A percentile compares a stretch with the other conserved stretches of the same genome.
These are phyloP conservation scores for Dolichoris vasculosae DNA, from an alignment of 1,140 invertebrate species.

Conservation along the genomic window DNA sequence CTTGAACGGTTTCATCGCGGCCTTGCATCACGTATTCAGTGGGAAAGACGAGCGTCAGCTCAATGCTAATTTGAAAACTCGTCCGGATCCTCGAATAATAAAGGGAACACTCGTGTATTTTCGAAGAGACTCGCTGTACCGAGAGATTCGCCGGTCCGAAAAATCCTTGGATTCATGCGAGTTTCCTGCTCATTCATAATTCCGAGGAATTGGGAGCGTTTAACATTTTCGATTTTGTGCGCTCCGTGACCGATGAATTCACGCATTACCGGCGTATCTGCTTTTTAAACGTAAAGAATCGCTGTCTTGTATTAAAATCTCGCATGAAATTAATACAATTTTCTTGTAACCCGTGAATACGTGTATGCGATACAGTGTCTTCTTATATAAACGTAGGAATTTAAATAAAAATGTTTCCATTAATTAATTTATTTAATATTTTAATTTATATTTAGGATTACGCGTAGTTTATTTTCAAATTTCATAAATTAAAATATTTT, in stretches of 20 bases:
- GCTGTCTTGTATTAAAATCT: neutral
- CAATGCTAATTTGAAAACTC: conserved; percentile 37
- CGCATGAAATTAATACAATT: neutral
- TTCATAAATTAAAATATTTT: neutral
- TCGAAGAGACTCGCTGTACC: neutral
- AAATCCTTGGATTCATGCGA: conserved; percentile 2
- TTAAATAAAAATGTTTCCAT: too few relatives aligned
- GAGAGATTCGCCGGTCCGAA: neutral
- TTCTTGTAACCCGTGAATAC: too few relatives aligned
- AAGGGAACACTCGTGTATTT: neutral
- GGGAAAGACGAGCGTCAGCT: neutral
- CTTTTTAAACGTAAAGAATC: neutral
- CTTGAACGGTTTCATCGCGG: neutral
- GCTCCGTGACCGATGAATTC: neutral
- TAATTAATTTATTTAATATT: too few relatives aligned
- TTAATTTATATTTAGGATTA: neutral
- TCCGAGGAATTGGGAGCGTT: neutral
- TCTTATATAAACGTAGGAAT: too few relatives aligned
- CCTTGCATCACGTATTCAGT: conserved; percentile 5
- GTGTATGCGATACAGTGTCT: too few relatives aligned
- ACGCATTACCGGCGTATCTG: neutral
- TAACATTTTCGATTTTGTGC: neutral
- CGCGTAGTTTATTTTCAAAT: neutral
- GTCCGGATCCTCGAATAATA: neutral
- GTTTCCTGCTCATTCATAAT: conserved; percentile 12